These are phyloP conservation scores for Panzeria rudis DNA, from an alignment of 2,888 invertebrate species.

Conservation along the genomic window DNA sequence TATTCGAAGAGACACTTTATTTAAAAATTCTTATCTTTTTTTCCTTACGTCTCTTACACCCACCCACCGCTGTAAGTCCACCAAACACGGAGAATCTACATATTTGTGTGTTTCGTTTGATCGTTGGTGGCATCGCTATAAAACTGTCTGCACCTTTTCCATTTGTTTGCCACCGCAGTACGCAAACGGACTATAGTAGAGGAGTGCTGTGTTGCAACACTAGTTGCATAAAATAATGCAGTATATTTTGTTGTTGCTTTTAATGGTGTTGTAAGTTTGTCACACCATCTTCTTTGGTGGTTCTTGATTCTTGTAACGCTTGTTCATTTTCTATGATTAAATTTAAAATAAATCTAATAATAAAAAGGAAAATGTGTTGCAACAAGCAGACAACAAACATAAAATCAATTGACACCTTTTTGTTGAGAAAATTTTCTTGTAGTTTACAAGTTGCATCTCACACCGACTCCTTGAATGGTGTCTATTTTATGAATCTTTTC, in stretches of 20 bases:
- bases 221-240: conserved; percentile 53
- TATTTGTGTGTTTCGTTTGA: conserved; percentile 18
- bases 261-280: conserved; percentile 51
- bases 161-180: background rate
- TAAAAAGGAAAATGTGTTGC: conserved; percentile 53
- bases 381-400: conserved; percentile 65
- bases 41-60: background rate
- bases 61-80: background rate
- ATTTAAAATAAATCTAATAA: conserved; percentile 72
- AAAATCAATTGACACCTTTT: conserved; percentile 73
- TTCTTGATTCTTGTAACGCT: conserved; percentile 38
- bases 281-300: conserved; percentile 66
- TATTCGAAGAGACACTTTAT: conserved; percentile 65
- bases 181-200: background rate
- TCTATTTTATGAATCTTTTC: conserved; percentile 71
- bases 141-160: conserved; percentile 70
- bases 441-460: background rate
- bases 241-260: conserved; percentile 12
- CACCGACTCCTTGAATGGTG: conserved; percentile 29
- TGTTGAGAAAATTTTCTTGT: conserved; percentile 15
- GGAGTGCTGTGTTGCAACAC: conserved; percentile 5
- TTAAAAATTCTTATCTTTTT: conserved; percentile 46
- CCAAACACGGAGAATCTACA: background rate
- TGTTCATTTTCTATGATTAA: conserved; percentile 63
- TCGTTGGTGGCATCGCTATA: conserved; percentile 62